Base-by-base conservation (phyloP, 2,797 vertebrate genomes). In the Cyclopterus lumpus region DNA sequence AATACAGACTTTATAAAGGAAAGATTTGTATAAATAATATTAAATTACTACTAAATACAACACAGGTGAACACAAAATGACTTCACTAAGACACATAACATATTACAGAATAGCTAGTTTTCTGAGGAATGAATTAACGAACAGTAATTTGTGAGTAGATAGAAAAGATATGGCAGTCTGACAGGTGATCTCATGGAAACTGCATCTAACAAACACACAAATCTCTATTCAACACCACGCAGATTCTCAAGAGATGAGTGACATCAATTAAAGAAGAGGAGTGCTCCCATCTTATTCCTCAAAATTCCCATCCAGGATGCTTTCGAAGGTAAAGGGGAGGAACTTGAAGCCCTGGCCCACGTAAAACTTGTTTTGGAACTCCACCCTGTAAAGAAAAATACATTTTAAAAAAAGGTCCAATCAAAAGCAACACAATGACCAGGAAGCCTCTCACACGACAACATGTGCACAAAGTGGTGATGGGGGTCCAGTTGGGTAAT, bases 331-430 rank as follows among this genome's bases (percentile, higher is more conserved):
- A 90, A 99, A 99, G 0, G 98, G 98, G 46, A 97, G 93, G 87
- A 99, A 99, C 93, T 97, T 97, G 95, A 97, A 98, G 40, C 98
- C 98, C 4, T 96, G 95, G 55, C 98, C 98, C 0, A 88, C 58
- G 92, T 99, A 99, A 94, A 99, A 99, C 91, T 99, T 99, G 92
- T 96, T 99, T 93, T 99, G 98, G 93, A 99, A 99, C 89, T 99
- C 98, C 63, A 99, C 96, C 98, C 98, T 99, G 90, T 1, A 70
- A 26, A 69, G 20, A 65, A 5, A 53, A 7, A 12, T 5, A n/a
- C n/a, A n/a, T n/a, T n/a, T n/a, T n/a, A 26, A 28, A 28, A 54
- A 28, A 28, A 7, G 11, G 1, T n/a, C 0, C 26, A 24, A 57
- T 68, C 1, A n/a, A 74, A 38, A 49, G 67, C 66, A 60, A 36